phyloP scores from a whole-genome alignment of 2,113 vertebrate genomes.

The Bubo bubo region DNA sequence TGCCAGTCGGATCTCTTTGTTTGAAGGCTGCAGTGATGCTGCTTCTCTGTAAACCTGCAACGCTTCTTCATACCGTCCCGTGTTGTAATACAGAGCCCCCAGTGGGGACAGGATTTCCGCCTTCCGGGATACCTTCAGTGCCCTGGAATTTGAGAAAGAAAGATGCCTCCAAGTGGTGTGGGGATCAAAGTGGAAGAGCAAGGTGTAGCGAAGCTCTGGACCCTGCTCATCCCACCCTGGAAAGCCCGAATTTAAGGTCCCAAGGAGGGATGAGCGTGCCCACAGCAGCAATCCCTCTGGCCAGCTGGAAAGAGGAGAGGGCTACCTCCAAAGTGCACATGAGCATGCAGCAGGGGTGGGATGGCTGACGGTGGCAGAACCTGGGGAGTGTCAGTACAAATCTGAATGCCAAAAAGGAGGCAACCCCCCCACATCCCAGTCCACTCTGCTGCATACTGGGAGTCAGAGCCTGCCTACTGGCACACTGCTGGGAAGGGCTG shows the following conservation, averaged over 20 bases:
- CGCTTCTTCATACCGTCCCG: slow-evolving; percentile 87
- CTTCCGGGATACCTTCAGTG: slow-evolving; percentile 85
- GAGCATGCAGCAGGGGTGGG: neutral
- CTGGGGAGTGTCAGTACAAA: neutral
- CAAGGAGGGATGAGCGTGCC: neutral
- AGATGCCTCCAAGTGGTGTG: neutral
- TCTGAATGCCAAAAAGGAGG: neutral
- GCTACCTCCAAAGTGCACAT: neutral
- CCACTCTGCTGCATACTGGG: neutral
- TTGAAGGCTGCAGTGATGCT: slow-evolving; percentile 80
- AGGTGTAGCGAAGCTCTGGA: neutral
- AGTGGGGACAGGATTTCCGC: slow-evolving; percentile 89
- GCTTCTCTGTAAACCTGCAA: slow-evolving; percentile 90
- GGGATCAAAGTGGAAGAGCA: neutral
- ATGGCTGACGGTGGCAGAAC: neutral
- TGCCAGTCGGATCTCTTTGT: slow-evolving; percentile 86
- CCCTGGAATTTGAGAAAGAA: slow-evolving; percentile 71
- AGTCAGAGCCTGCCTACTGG: neutral
- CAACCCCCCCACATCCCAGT: neutral
- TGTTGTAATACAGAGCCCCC: slow-evolving; percentile 97
- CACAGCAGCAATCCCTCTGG: neutral
- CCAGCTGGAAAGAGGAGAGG: neutral
- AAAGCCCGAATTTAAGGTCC: neutral
- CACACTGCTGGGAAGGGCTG: neutral
- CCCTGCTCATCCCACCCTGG: neutral